Evolutionary conservation across 2,888 invertebrate genomes (phyloP).

Genomic region (Ennomos fuscantarius): DNA sequence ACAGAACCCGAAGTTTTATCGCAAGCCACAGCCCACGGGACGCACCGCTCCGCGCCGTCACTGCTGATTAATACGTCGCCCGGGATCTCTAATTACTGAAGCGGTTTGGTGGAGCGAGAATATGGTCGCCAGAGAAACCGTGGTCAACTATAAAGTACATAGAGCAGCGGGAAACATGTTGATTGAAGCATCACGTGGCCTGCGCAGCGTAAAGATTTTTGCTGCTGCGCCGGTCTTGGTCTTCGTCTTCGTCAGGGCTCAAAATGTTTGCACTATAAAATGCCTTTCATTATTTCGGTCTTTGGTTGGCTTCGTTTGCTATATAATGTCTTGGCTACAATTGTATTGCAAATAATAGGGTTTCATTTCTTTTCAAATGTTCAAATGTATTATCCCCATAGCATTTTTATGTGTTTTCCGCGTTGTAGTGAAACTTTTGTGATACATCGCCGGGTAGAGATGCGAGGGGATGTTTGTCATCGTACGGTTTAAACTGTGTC

Average conservation of each 20-base stretch:
- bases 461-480: constrained; percentile 11
- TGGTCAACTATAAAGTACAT: background rate
- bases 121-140: constrained; percentile 14
- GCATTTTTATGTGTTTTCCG: constrained; percentile 1
- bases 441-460: background rate
- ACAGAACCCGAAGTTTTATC: constrained; percentile 23
- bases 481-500: constrained; percentile 8
- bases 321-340: too few relatives aligned
- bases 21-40: constrained; percentile 19
- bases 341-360: too few relatives aligned
- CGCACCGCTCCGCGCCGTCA: constrained; percentile 18
- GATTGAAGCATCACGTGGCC: too few relatives aligned
- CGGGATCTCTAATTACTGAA: constrained; percentile 36
- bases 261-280: too few relatives aligned
- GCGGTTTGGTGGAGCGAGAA: constrained; percentile 19
- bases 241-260: too few relatives aligned
- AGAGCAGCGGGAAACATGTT: too few relatives aligned
- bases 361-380: background rate
- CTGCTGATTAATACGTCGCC: constrained; percentile 37
- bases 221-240: too few relatives aligned
- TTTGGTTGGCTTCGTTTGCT: too few relatives aligned
- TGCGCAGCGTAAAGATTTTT: too few relatives aligned
- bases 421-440: constrained; percentile 1
- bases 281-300: too few relatives aligned
- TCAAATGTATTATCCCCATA: background rate